Conservation (phyloP, 1,140 invertebrate genomes). For the Bombus polaris region DNA sequence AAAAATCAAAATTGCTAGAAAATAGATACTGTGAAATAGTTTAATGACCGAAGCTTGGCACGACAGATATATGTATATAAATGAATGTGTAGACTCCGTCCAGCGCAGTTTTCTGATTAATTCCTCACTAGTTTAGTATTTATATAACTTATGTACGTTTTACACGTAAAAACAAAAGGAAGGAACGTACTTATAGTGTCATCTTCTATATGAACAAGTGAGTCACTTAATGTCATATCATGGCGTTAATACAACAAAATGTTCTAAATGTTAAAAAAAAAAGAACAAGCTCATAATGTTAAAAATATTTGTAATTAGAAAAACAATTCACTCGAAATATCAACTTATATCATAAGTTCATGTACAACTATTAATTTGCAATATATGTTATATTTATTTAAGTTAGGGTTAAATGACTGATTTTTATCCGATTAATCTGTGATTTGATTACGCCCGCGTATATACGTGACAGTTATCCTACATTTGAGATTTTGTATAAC, state of each 20-base stretch:
- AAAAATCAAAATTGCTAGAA: conserved; percentile 64
- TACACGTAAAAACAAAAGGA: conserved; percentile 9
- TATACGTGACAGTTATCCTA: conserved; percentile 46
- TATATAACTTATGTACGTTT: conserved; percentile 54
- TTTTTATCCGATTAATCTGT: conserved; percentile 64
- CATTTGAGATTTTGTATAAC: conserved; percentile 58
- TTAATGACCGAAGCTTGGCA: conserved; percentile 78
- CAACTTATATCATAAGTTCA: conserved; percentile 15
- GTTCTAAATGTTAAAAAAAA: conserved; percentile 23
- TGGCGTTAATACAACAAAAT: conserved; percentile 32
- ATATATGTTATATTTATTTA: conserved; percentile 62
- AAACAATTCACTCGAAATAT: conserved; percentile 24
- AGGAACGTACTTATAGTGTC: conserved; percentile 48
- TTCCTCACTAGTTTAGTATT: conserved; percentile 66
- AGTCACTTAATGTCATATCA: conserved; percentile 50
- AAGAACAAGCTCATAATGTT: conserved; percentile 34
- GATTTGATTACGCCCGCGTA: conserved; percentile 68
- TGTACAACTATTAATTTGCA: conserved; percentile 38
- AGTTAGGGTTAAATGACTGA: conserved; percentile 66
- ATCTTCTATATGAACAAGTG: conserved; percentile 29
- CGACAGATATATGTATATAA: conserved; percentile 82
- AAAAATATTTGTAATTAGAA: conserved; percentile 32
- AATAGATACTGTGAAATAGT: conserved; percentile 68
- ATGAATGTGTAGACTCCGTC: conserved; percentile 83
- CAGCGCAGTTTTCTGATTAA: conserved; percentile 76